phyloP scores from a whole-genome alignment of 2,113 vertebrate species.

The Aythya baeri region DNA sequence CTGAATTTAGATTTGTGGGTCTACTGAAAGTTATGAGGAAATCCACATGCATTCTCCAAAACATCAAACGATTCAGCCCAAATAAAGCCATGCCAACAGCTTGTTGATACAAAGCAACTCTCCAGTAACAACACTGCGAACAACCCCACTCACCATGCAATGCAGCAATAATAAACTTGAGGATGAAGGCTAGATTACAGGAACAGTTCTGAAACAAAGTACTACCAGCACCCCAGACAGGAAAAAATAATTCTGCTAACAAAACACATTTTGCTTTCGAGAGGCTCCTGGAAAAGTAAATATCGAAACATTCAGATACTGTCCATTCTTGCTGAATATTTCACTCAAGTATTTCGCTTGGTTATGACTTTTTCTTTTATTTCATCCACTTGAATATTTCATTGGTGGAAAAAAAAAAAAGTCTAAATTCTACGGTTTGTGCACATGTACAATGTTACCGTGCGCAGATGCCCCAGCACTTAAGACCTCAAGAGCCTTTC shows the following conservation, averaged over 20 bases:
- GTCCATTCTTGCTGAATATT: background rate
- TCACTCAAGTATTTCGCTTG: background rate
- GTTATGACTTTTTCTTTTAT: slow-evolving; percentile 38
- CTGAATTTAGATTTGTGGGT: background rate
- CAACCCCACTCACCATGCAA: background rate
- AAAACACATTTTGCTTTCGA: slow-evolving; percentile 22
- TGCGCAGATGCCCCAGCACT: background rate
- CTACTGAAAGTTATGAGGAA: background rate
- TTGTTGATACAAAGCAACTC: background rate
- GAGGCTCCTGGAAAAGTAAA: slow-evolving; percentile 12
- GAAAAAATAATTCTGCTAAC: background rate
- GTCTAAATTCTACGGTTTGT: background rate
- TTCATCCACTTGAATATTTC: background rate
- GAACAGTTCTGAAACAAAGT: background rate
- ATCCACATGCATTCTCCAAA: background rate
- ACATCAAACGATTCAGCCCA: background rate
- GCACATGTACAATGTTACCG: background rate
- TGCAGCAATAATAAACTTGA: background rate
- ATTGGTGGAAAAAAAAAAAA: background rate
- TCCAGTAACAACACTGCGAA: background rate
- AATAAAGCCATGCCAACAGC: background rate
- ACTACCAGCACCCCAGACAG: background rate
- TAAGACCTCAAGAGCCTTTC: background rate
- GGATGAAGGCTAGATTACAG: background rate
- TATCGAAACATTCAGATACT: background rate